Percentiles rank a stretch among this genome's conserved stretches.
phyloP scores from a whole-genome alignment of 2,797 vertebrate genomes.

The Manis pentadactyla region DNA sequence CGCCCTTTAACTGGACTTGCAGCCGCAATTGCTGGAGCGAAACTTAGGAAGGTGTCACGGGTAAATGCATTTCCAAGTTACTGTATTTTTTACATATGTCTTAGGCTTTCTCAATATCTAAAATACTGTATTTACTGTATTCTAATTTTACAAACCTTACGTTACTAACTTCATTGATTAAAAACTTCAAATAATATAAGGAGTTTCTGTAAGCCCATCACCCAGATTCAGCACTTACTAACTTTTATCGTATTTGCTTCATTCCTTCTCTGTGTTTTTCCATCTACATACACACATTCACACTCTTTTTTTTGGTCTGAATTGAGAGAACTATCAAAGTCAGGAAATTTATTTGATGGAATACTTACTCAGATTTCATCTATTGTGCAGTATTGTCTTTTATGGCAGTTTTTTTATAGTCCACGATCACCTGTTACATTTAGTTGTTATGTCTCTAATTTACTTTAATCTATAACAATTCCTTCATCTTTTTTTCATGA shows the following conservation, averaged over 20 bases:
- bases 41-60: slow-evolving; percentile 96
- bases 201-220: not conserved
- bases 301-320: not conserved
- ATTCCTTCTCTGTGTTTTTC: not conserved
- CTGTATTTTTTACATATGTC: not conserved
- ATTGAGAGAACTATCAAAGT: not conserved
- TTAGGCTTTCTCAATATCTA: not conserved
- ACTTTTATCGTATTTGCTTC: not conserved
- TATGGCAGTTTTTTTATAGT: not conserved
- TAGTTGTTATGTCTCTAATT: not conserved
- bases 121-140: not conserved
- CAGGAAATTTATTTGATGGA: not conserved
- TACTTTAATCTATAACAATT: not conserved
- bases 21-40: slow-evolving; percentile 96
- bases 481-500: not conserved
- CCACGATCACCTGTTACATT: not conserved
- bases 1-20: slow-evolving; percentile 94
- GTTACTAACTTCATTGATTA: not conserved
- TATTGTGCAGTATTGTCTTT: not conserved
- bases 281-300: not conserved
- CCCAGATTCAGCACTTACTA: not conserved
- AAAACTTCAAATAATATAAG: not conserved
- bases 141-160: not conserved
- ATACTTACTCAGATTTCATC: not conserved
- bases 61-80: slow-evolving; percentile 87